A percentile compares a stretch with the other conserved stretches of the same genome.
Evolutionary conservation across 2,113 vertebrate species (phyloP).

Genomic region (Orientallactaga bullata): DNA sequence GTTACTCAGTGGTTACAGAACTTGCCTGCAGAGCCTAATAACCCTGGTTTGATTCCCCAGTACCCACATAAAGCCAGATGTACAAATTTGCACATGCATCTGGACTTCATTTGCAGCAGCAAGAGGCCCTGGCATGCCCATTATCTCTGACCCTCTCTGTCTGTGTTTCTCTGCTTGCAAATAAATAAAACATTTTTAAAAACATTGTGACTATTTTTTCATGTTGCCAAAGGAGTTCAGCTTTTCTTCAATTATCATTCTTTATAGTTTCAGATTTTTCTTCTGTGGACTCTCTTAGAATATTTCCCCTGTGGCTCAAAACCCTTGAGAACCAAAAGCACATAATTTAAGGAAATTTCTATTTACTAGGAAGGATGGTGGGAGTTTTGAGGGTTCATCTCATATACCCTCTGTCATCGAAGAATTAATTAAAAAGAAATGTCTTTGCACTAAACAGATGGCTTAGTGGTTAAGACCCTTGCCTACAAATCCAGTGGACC

Average conservation of each 20-base stretch:
- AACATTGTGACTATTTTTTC: background rate
- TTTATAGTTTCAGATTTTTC: background rate
- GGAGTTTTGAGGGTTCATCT: background rate
- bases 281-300: background rate
- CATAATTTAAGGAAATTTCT: conserved; percentile 19
- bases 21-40: no score
- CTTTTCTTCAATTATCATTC: background rate
- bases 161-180: no score
- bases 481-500: no score
- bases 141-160: no score
- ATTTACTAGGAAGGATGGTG: background rate
- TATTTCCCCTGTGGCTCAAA: background rate
- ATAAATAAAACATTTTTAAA: no score
- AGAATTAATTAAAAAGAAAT: conserved; percentile 32
- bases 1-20: no score
- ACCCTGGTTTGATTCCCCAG: no score
- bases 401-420: background rate
- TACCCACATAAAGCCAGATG: no score
- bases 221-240: background rate
- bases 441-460: background rate
- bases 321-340: background rate
- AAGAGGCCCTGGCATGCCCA: no score
- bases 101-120: no score
- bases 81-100: no score
- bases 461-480: no score